phyloP scores from a whole-genome alignment of 2,797 vertebrate genomes.

The Oreochromis mossambicus region DNA sequence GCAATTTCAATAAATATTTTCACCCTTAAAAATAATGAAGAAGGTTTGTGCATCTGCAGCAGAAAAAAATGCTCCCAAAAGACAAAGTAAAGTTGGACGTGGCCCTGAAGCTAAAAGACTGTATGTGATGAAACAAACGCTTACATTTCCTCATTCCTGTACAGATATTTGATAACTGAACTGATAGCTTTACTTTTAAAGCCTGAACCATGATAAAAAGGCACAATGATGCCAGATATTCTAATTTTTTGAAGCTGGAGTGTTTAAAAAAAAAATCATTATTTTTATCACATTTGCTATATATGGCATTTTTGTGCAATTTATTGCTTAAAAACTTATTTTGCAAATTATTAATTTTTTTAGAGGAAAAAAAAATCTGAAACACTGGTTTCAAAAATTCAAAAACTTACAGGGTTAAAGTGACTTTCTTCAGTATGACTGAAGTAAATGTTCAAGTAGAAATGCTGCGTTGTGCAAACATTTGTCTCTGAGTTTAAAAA shows the following conservation, averaged over 20 bases:
- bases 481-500: neutral
- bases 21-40: neutral
- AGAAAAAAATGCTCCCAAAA: neutral
- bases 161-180: neutral
- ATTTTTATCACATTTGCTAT: fast-evolving
- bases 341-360: neutral
- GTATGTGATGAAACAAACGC: neutral
- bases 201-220: neutral
- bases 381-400: neutral
- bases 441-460: neutral
- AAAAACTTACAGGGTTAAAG: neutral
- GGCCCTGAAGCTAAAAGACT: neutral
- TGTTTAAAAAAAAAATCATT: neutral
- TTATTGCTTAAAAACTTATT: neutral
- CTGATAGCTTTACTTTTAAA: fast-evolving
- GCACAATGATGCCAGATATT: neutral
- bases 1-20: neutral
- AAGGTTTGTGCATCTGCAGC: neutral
- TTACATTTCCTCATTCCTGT: neutral
- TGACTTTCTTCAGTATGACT: neutral
- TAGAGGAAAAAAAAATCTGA: neutral
- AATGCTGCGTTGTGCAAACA: neutral
- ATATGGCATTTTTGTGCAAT: neutral
- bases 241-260: fast-evolving
- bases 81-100: neutral